Evolutionary conservation across 2,113 vertebrate species (phyloP), one percentile per base, ranked within the genome.

Genomic region (Aegotheles bennettii): DNA sequence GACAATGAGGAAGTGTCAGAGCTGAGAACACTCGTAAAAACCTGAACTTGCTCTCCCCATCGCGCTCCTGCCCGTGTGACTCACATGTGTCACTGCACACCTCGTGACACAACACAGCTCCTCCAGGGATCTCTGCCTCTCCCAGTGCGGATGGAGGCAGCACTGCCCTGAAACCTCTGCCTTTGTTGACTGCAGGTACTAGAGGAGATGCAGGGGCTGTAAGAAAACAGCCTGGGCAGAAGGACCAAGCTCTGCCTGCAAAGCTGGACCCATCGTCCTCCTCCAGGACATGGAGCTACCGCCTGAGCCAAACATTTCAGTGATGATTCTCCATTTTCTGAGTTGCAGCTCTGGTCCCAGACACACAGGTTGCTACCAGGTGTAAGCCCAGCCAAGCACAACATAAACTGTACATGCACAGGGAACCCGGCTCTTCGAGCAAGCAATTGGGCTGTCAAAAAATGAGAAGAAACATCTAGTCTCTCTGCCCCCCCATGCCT

Each of bases 361-460:
- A 25, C 26, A 54, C 9, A 28, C 18, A 3, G 18, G 8, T 3
- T 35, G 28, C 36, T 19, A 54, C 60, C 64, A 69, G 50, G 35
- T 61, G 47, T 60, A 63, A 31, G 6, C 33, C 57, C 19, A 78
- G 64, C 7, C 35, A 20, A 56, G 51, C n/a, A 10, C 21, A 48
- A 48, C 9, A 79, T 2, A 45, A 82, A 42, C 56, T 1, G 8
- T 5, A 16, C 3, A 0, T 2, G 47, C 1, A 0, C 38, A 26
- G 56, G 69, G 51, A 75, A 50, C 2, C 9, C 8, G 2, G 36
- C 47, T 53, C 48, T 36, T 51, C 47, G 9, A 23, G 47, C 67
- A 51, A 76, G 64, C 51, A 67, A 16, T 12, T 2, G 29, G 28
- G n/a, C 61, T 68, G 53, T 25, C 25, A 70, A 64, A 85, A 47